phyloP scores from a whole-genome alignment of 1,140 invertebrate species.

The Drosophila kepulauana region DNA sequence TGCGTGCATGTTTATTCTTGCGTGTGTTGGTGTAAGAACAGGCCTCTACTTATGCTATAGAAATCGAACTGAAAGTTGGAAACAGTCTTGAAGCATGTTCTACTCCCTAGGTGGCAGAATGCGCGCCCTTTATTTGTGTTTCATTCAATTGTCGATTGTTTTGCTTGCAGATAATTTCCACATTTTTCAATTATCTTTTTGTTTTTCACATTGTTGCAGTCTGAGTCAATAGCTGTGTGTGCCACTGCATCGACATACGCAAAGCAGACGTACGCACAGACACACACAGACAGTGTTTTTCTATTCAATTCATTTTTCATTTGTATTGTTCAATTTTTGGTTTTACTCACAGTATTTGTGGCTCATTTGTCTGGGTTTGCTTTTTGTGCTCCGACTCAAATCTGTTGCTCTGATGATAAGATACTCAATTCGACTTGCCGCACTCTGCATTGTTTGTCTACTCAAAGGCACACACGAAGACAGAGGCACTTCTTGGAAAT shows the following conservation, averaged over 20 bases:
- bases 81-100: neutral
- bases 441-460: slow-evolving; percentile 17
- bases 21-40: slow-evolving; percentile 33
- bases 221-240: slow-evolving; percentile 13
- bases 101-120: slow-evolving; percentile 59
- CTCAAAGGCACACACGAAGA: neutral
- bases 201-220: slow-evolving; percentile 34
- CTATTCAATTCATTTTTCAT: slow-evolving; percentile 34
- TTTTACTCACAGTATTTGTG: slow-evolving; percentile 44
- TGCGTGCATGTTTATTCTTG: slow-evolving; percentile 69
- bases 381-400: slow-evolving; percentile 3
- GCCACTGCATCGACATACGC: neutral
- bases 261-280: no score
- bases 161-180: slow-evolving; percentile 54
- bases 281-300: slow-evolving; percentile 23
- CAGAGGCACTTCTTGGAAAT: slow-evolving; percentile 45
- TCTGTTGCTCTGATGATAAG: slow-evolving; percentile 50
- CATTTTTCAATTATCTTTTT: slow-evolving; percentile 14
- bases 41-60: neutral
- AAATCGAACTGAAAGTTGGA: neutral
- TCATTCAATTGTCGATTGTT: slow-evolving; percentile 75
- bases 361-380: slow-evolving; percentile 54
- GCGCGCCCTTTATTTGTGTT: slow-evolving; percentile 52
- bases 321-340: slow-evolving; percentile 53
- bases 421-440: slow-evolving; percentile 27